phyloP scores from a whole-genome alignment of 2,888 invertebrate genomes.

The Xylota sylvarum region DNA sequence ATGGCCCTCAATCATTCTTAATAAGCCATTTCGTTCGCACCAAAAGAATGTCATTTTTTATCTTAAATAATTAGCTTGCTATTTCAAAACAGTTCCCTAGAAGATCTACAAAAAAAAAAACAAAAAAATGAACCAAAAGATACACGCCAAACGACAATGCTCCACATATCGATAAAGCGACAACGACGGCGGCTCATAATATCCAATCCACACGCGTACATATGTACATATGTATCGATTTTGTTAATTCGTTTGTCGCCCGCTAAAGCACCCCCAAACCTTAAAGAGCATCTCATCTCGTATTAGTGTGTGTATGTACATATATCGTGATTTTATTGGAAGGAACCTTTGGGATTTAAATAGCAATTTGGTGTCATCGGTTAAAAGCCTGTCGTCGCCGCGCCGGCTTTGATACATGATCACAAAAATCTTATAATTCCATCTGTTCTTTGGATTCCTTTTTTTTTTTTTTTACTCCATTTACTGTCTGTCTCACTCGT shows the following conservation, averaged over 20 bases:
- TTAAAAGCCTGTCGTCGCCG: conserved; percentile 79
- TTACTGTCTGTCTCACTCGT: not conserved
- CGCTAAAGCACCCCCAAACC: conserved; percentile 23
- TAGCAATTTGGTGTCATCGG: conserved; percentile 79
- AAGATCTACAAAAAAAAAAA: conserved; percentile 21
- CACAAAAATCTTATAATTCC: conserved; percentile 78
- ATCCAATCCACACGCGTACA: conserved; percentile 57
- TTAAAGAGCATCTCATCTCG: not conserved
- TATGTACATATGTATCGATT: conserved; percentile 68
- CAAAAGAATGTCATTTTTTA: conserved; percentile 21
- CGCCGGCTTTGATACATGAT: conserved; percentile 77
- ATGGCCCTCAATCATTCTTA: conserved; percentile 21
- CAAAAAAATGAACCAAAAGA: no score
- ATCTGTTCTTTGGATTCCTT: conserved; percentile 67
- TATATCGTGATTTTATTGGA: conserved; percentile 41
- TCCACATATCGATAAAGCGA: conserved; percentile 9
- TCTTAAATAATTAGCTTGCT: conserved; percentile 42
- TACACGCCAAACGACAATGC: conserved; percentile 36
- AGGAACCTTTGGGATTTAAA: conserved; percentile 75
- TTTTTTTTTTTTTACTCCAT: not conserved
- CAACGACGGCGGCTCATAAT: conserved; percentile 14
- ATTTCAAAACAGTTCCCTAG: conserved; percentile 14
- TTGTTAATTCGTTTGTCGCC: conserved; percentile 70
- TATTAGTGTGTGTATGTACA: not conserved
- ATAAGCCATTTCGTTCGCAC: conserved; percentile 34